phyloP scores from a whole-genome alignment of 2,797 vertebrate species.

The Amazona finschi region DNA sequence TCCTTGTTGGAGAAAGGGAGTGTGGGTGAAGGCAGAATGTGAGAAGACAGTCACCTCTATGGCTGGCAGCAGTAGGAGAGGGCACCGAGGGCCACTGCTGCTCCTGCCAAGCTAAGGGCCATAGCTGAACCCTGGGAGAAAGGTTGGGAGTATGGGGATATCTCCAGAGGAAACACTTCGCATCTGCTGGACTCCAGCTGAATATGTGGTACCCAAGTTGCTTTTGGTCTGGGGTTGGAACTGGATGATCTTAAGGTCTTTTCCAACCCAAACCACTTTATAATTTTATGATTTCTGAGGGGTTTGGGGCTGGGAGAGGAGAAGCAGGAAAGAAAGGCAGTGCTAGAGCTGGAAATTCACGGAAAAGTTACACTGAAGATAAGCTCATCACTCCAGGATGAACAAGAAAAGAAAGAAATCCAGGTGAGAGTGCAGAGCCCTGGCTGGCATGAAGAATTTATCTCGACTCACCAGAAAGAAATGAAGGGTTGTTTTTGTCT shows the following conservation, averaged over 20 bases:
- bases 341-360: background rate
- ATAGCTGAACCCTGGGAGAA: background rate
- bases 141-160: slow-evolving; percentile 49
- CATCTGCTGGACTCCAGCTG: background rate
- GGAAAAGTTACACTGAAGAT: background rate
- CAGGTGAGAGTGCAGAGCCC: background rate
- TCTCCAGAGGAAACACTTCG: slow-evolving; percentile 38
- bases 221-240: background rate
- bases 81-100: background rate
- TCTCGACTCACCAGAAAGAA: background rate
- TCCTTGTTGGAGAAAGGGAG: background rate
- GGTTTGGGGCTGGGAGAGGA: background rate
- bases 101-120: background rate
- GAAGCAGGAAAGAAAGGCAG: background rate
- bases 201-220: background rate
- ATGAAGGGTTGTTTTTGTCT: rapidly evolving
- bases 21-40: background rate
- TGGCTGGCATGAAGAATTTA: background rate
- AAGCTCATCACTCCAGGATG: background rate
- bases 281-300: background rate
- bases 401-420: background rate
- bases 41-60: background rate
- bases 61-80: background rate
- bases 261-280: background rate
- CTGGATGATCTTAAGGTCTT: background rate